These are phyloP conservation scores for Clytia hemisphaerica DNA, from an alignment of 30 jellyfish, hydroid and myxozoan genomes.

Conservation along the genomic window DNA sequence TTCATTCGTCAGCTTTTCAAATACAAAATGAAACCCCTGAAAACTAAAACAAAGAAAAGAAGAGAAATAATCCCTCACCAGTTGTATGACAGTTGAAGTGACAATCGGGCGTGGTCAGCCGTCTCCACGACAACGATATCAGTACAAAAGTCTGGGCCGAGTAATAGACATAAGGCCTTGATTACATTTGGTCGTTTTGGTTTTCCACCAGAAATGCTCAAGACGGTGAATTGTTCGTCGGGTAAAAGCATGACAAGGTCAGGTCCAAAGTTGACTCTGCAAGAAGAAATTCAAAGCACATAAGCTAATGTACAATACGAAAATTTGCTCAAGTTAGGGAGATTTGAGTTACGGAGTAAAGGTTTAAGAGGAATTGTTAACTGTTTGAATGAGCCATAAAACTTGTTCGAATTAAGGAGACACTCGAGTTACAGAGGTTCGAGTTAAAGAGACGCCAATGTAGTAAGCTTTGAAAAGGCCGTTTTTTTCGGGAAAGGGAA, in stretches of 20 bases:
- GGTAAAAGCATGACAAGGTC: conserved; percentile 98
- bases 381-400: no score
- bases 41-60: neutral
- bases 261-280: conserved; percentile 93
- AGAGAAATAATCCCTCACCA: conserved; percentile 44
- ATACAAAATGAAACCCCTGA: neutral
- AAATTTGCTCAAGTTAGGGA: no score
- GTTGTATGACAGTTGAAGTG: conserved; percentile 86
- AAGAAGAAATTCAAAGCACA: neutral
- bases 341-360: no score
- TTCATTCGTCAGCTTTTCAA: neutral
- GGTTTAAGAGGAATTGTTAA: no score
- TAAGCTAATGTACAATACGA: neutral
- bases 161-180: conserved; percentile 84
- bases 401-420: no score
- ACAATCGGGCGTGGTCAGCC: conserved; percentile 95
- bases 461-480: no score
- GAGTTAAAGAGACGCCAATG: no score
- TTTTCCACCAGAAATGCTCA: conserved; percentile 94
- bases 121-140: conserved; percentile 95
- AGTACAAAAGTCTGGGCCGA: conserved; percentile 97
- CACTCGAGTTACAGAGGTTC: no score
- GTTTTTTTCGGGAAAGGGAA: no score
- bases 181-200: conserved; percentile 92
- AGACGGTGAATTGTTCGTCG: conserved; percentile 90